These are phyloP conservation scores for Bembecia ichneumoniformis DNA, from an alignment of 2,888 invertebrate genomes.

Conservation along the genomic window DNA sequence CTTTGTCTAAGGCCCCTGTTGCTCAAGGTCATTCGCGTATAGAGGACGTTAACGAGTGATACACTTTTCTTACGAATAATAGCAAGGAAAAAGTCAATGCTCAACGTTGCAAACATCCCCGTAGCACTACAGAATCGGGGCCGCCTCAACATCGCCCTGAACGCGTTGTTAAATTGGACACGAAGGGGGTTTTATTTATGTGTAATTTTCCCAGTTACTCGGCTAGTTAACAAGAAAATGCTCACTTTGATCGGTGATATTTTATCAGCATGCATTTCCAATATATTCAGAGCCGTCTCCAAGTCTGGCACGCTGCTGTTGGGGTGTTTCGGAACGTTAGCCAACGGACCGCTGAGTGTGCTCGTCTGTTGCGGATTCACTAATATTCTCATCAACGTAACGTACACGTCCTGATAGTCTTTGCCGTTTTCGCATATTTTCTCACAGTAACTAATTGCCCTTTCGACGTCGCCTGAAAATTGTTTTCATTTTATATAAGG, in stretches of 20 bases:
- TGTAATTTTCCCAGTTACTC: too few species aligned
- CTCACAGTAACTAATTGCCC: slow-evolving; percentile 89
- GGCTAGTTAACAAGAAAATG: background rate
- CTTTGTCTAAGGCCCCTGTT: too few species aligned
- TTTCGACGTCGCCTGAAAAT: slow-evolving; percentile 77
- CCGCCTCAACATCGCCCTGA: too few species aligned
- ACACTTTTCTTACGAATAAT: too few species aligned
- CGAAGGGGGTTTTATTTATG: too few species aligned
- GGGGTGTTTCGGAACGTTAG: slow-evolving; percentile 64
- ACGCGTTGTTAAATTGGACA: too few species aligned
- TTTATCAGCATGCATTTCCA: slow-evolving; percentile 87
- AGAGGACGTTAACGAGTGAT: too few species aligned
- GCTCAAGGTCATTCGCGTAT: too few species aligned
- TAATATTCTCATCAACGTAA: slow-evolving; percentile 71
- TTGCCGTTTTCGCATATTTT: slow-evolving; percentile 70
- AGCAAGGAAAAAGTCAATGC: too few species aligned
- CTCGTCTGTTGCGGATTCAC: slow-evolving; percentile 46
- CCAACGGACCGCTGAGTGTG: slow-evolving; percentile 51
- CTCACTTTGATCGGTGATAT: slow-evolving; percentile 85
- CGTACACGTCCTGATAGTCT: slow-evolving; percentile 71
- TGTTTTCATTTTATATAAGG: background rate
- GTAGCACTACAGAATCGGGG: too few species aligned
- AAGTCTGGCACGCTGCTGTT: slow-evolving; percentile 80
- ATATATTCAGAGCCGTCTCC: slow-evolving; percentile 82
- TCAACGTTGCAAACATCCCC: too few species aligned